Base-by-base conservation (phyloP, 2,888 invertebrate species). In the Hartigia nigra region DNA sequence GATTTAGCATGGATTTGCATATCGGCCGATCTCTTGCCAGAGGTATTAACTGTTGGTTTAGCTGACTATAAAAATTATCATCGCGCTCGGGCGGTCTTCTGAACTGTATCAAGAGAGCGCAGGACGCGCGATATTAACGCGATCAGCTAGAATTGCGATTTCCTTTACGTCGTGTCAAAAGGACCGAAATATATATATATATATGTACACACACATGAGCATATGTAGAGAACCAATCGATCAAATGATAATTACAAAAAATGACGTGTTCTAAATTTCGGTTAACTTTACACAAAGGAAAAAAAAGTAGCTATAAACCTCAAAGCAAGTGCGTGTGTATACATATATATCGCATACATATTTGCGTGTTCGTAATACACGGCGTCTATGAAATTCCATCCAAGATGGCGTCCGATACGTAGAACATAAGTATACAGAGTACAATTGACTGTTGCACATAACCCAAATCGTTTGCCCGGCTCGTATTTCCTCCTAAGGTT, bases 401-500 rank as follows among this genome's bases (percentile, higher is more conserved):
- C 23, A 55, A 9, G 9, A 55, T 55, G 55, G 55, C 55, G 23
- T 55, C 55, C 23, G 55, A 55, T 55, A 55, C 55, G 23, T 55
- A 55, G 55, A 9, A 23, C 23, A 55, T 55, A 55, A 55, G 55
- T 55, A 55, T 55, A 55, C 55, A 23, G 55, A 55, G 55, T 23
- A 55, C 55, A 55, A 55, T 23, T 23, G 55, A 55, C 55, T 55
- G 55, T 55, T 55, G 55, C 55, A 55, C 55, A 23, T 55, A 55
- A 55, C 55, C 55, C 55, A 55, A 55, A 55, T 55, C 55, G 55
- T 72, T 72, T 72, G 72, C 31, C 72, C 31, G 72, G 72, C 72
- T 72, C 72, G 31, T 34, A 32, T 72, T 72, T 72, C 34, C 72
- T 32, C 72, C 72, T 70, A 75, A 79, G 79, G 79, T 75, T 80